Conservation (phyloP, 2,113 vertebrate species). For the Astatotilapia flaviijosephi region DNA sequence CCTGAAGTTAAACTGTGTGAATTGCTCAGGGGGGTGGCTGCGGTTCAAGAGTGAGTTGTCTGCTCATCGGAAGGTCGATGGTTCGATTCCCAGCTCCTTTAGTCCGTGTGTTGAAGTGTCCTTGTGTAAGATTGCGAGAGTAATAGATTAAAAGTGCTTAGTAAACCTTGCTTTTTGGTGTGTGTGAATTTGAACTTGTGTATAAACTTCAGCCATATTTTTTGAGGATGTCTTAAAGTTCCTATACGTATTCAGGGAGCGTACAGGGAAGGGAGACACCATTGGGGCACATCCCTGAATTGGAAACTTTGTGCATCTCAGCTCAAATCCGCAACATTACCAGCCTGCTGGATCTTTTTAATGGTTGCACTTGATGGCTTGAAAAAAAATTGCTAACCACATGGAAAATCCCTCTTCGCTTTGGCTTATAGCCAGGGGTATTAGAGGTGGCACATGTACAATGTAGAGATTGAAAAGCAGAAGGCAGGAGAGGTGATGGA, state of each 20-base stretch:
- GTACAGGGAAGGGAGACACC: slow-evolving; percentile 49
- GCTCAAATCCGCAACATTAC: slow-evolving; percentile 58
- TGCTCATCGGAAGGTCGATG: background rate
- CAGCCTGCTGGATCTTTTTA: slow-evolving; percentile 40
- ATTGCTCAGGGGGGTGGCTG: background rate
- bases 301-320: slow-evolving; percentile 51
- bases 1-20: background rate
- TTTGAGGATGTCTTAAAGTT: background rate
- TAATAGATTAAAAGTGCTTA: background rate
- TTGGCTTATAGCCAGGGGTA: slow-evolving; percentile 26
- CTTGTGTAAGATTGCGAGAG: background rate
- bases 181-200: background rate
- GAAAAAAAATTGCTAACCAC: slow-evolving; percentile 59
- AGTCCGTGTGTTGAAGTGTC: background rate
- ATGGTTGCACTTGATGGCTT: slow-evolving; percentile 47
- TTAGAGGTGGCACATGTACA: slow-evolving; percentile 40
- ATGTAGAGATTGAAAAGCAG: slow-evolving; percentile 42
- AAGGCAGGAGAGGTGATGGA: slow-evolving; percentile 5
- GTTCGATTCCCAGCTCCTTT: background rate
- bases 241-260: slow-evolving; percentile 7
- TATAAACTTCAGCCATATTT: background rate
- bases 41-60: background rate
- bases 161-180: background rate
- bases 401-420: slow-evolving; percentile 36
- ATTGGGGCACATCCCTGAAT: slow-evolving; percentile 16